Conservation (phyloP, 2,888 invertebrate genomes). For the Ochlodes sylvanus region DNA sequence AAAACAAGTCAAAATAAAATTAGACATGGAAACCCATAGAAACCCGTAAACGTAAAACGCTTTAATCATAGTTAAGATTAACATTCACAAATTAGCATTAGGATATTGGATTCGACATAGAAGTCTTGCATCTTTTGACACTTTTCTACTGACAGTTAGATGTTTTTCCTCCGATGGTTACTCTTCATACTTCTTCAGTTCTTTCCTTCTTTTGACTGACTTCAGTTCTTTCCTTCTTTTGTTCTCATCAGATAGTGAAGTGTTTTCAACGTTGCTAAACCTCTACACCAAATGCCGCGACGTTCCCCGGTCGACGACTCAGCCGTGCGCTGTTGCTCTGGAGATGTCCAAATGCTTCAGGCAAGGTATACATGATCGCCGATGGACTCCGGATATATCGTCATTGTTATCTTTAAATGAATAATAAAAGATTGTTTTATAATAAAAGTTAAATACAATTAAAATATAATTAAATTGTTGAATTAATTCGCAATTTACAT, state of each 20-base stretch:
- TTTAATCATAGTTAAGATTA: too few relatives aligned
- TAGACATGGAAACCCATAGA: too few relatives aligned
- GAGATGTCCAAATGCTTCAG: constrained; percentile 54
- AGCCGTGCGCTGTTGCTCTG: constrained; percentile 45
- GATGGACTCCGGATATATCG: constrained; percentile 42
- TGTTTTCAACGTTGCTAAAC: constrained; percentile 43
- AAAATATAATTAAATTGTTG: background rate
- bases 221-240: background rate
- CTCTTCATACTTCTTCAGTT: too few relatives aligned
- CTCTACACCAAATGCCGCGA: constrained; percentile 32
- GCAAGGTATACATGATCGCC: constrained; percentile 38
- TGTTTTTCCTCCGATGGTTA: too few relatives aligned
- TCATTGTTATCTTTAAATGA: constrained; percentile 2
- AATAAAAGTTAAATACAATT: background rate
- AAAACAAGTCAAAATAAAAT: too few relatives aligned
- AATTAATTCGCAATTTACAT: too few relatives aligned
- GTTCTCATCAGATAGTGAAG: constrained; percentile 49
- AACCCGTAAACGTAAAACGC: too few relatives aligned
- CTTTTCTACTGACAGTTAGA: too few relatives aligned
- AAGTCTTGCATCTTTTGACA: too few relatives aligned
- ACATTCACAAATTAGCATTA: too few relatives aligned
- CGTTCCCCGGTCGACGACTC: background rate
- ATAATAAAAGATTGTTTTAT: background rate
- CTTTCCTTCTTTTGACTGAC: background rate
- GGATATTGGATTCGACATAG: too few relatives aligned